These are phyloP conservation scores for Henicopernis longicauda DNA, from an alignment of 2,113 vertebrate genomes.

Conservation along the genomic window DNA sequence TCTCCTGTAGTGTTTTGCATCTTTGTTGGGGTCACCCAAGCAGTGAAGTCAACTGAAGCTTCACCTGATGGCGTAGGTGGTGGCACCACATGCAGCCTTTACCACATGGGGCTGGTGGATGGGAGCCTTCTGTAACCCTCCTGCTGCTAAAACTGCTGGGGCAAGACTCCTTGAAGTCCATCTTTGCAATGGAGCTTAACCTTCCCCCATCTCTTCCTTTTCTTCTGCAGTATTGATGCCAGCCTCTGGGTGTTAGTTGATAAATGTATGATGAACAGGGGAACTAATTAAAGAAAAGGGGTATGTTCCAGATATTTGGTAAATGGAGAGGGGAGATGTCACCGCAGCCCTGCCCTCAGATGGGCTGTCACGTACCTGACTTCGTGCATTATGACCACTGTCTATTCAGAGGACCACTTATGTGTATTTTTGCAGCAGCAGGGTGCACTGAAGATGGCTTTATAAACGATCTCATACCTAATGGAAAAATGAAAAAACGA, in stretches of 20 bases:
- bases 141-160: neutral
- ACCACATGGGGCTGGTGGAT: neutral
- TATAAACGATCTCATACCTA: neutral
- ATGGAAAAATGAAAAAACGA: neutral
- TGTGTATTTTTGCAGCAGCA: neutral
- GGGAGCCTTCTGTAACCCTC: neutral
- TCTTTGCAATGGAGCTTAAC: neutral
- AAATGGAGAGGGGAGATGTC: neutral
- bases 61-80: neutral
- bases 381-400: fast-evolving
- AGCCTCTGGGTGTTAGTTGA: neutral
- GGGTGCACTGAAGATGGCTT: neutral
- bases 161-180: neutral
- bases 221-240: neutral
- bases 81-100: neutral
- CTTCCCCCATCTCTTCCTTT: neutral
- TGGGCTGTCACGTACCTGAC: neutral
- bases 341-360: neutral
- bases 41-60: neutral
- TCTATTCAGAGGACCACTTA: neutral
- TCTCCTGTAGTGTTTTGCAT: neutral
- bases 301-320: neutral
- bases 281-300: neutral
- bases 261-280: neutral
- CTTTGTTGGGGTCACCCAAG: neutral